Conservation (phyloP, 2,888 invertebrate genomes). For the Rotaria macrura region DNA sequence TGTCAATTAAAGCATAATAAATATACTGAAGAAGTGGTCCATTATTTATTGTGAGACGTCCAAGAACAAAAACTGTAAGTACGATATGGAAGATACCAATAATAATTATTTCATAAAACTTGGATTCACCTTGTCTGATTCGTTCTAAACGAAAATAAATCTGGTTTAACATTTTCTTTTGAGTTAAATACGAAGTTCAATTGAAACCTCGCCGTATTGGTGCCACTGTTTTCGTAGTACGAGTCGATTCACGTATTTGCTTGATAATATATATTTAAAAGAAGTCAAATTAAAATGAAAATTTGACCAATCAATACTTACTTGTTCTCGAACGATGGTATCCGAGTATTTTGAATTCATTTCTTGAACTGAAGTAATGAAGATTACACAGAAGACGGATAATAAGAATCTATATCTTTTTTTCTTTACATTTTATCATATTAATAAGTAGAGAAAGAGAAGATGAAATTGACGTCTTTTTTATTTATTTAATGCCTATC, state of each 20-base stretch:
- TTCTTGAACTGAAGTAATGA: not conserved
- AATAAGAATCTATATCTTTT: not conserved
- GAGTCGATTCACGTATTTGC: not conserved
- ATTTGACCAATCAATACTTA: not conserved
- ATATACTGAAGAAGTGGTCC: not conserved
- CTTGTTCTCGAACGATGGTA: not conserved
- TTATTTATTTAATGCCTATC: not conserved
- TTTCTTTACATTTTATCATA: too few species aligned
- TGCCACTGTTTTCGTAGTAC: not conserved
- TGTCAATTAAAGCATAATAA: not conserved
- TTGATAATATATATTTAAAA: not conserved
- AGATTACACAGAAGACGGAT: too few species aligned
- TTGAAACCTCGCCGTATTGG: not conserved
- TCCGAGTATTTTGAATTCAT: not conserved
- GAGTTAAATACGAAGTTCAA: too few species aligned
- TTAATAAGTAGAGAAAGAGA: not conserved
- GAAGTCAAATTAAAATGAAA: not conserved
- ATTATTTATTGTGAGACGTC: not conserved
- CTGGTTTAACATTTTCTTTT: too few species aligned
- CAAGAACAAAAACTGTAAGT: not conserved
- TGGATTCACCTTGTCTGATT: not conserved
- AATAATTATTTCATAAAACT: not conserved
- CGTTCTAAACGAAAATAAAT: not conserved
- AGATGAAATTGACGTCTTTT: not conserved
- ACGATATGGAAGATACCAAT: not conserved